phyloP scores from a whole-genome alignment of 2,797 vertebrate genomes.

The Uromys caudimaculatus region DNA sequence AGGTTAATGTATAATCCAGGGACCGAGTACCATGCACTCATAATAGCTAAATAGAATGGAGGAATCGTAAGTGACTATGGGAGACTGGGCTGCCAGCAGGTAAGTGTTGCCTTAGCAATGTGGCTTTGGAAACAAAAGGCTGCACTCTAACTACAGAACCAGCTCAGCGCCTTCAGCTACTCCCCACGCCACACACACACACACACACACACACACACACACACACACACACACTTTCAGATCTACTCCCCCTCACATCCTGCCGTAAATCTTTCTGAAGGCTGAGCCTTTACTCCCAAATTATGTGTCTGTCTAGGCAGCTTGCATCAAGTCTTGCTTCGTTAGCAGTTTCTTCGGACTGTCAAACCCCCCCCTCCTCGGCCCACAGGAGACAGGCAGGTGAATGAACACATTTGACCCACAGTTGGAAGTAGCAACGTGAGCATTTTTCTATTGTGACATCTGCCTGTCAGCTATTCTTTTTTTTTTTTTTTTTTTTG shows the following conservation, averaged over 20 bases:
- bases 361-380: background rate
- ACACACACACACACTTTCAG: background rate
- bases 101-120: background rate
- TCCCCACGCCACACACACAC: background rate
- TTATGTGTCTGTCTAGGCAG: background rate
- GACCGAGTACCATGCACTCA: background rate
- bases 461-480: background rate
- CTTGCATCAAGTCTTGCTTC: conserved; percentile 4
- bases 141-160: background rate
- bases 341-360: conserved; percentile 1
- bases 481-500: too few relatives aligned
- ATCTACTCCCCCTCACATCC: conserved; percentile 52
- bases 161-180: background rate
- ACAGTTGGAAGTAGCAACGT: background rate
- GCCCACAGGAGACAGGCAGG: conserved; percentile 35
- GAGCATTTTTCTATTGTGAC: background rate
- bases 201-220: background rate
- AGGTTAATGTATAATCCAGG: background rate
- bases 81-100: background rate
- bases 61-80: background rate
- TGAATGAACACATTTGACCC: background rate
- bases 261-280: conserved; percentile 58
- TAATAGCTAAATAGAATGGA: background rate
- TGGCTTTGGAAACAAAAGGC: background rate
- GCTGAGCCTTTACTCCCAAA: conserved; percentile 4